Base-by-base conservation (phyloP, 2,113 vertebrate genomes). In the Tinamus guttatus region DNA sequence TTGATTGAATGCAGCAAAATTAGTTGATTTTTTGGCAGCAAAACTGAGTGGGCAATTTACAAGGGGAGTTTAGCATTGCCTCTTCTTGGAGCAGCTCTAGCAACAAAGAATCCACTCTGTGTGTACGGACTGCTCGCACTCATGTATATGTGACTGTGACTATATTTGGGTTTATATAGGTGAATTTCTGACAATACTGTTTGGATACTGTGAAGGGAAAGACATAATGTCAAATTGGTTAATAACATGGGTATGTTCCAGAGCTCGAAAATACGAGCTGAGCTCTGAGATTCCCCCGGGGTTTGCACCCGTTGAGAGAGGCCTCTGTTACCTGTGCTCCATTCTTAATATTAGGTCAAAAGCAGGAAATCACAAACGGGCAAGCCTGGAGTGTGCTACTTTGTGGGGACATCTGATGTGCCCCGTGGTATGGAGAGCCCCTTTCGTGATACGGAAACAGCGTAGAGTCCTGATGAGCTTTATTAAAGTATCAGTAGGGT, bases 401-500 rank as follows among this genome's bases (percentile, higher is more conserved):
- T 24, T 49, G 49, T 78, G 87, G 87, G 68, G 51, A 59, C 32
- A 28, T 30, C 41, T 36, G 81, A 19, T 47, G 17, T 59, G 67
- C 49, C 41, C 19, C 19, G 41, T 20, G 49, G 21, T n/a, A 7
- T 34, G 75, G 63, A 95, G 81, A 89, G 68, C 49, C 75, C 63
- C 84, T 82, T 69, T 22, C 54, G 41, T 67, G 54, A 11, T 45
- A 19, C 7, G 76, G 41, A 92, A 77, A 86, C 22, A 84, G 60
- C 41, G 84, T 38, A 52, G 73, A 86, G 79, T 87, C 65, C 74
- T 83, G 85, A 58, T 73, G 85, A 87, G 36, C 71, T 95, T 89
- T 74, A 40, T 56, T 85, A 3, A 80, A 80, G 68, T 91, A 85
- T 73, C 75, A 32, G 74, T 40, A 63, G 76, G 82, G 85, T 88